Evolutionary conservation across 2,113 vertebrate species (phyloP).

Genomic region (Patagioenas fasciata): DNA sequence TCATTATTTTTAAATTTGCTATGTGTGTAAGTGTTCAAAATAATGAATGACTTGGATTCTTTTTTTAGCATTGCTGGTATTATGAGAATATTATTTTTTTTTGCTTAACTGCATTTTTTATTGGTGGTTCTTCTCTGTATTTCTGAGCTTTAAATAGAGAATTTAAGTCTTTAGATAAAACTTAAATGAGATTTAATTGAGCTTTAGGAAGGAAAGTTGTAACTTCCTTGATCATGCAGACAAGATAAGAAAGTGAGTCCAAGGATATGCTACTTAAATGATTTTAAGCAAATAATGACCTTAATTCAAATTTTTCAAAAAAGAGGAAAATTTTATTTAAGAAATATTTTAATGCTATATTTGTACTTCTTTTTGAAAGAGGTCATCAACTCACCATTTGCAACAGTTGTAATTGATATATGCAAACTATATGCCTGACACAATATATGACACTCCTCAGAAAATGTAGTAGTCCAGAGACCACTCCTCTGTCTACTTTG

Average conservation of each 20-base stretch:
- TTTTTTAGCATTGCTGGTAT: neutral
- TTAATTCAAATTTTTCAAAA: neutral
- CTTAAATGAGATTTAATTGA: neutral
- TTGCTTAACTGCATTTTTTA: neutral
- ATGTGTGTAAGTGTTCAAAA: neutral
- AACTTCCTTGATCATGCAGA: neutral
- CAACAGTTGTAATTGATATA: neutral
- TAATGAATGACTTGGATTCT: neutral
- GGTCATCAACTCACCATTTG: neutral
- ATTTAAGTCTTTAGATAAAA: neutral
- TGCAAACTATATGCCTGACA: neutral
- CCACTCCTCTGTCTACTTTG: neutral
- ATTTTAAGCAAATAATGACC: neutral
- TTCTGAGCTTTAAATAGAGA: neutral
- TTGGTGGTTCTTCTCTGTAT: neutral
- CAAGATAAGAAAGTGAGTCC: neutral
- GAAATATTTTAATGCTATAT: neutral
- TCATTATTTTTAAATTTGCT: neutral
- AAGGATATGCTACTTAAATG: neutral
- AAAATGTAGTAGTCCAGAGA: fast-evolving
- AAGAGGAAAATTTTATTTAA: neutral
- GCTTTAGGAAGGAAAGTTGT: neutral
- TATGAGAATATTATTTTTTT: neutral
- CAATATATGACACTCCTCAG: neutral
- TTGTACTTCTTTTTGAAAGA: neutral